These are phyloP conservation scores for Liasis olivaceus DNA, from an alignment of 2,797 vertebrate species.

Conservation along the genomic window DNA sequence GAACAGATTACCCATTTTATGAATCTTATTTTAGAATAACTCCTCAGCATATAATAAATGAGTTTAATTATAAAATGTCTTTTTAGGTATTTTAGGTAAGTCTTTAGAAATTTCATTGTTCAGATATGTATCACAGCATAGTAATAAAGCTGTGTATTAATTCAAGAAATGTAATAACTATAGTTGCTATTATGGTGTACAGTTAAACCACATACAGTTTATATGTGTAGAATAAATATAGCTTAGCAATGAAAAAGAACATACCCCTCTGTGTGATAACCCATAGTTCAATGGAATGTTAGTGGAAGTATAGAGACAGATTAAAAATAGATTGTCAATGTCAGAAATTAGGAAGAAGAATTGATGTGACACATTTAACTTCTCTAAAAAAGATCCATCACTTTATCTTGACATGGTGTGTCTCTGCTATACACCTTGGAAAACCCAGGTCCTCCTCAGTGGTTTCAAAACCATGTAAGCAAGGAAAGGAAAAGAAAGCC, in stretches of 20 bases:
- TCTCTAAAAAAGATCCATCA: too few species aligned
- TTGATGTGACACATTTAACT: not conserved
- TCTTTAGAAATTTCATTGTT: slow-evolving; percentile 31
- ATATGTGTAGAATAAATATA: slow-evolving; percentile 40
- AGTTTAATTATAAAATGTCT: slow-evolving; percentile 23
- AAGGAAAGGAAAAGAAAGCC: not conserved
- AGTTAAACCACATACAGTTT: slow-evolving; percentile 43
- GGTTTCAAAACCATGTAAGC: not conserved
- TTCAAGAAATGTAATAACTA: slow-evolving; percentile 40
- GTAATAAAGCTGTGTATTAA: slow-evolving; percentile 16
- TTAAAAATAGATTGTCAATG: slow-evolving; percentile 22
- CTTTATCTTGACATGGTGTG: not conserved
- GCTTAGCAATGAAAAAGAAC: slow-evolving; percentile 42
- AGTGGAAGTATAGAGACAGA: not conserved
- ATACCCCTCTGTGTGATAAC: slow-evolving; percentile 12
- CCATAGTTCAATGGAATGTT: slow-evolving; percentile 6
- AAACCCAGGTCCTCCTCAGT: not conserved
- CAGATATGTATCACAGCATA: slow-evolving; percentile 1
- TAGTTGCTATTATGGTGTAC: not conserved
- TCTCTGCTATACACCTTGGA: not conserved
- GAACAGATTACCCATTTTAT: slow-evolving; percentile 35
- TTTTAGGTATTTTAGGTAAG: slow-evolving; percentile 41
- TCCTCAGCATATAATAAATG: slow-evolving; percentile 24
- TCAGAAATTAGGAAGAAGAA: slow-evolving; percentile 20
- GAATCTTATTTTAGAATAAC: slow-evolving; percentile 40